Base-by-base conservation (phyloP, 1,140 invertebrate species). In the Lordiphosa mommai region DNA sequence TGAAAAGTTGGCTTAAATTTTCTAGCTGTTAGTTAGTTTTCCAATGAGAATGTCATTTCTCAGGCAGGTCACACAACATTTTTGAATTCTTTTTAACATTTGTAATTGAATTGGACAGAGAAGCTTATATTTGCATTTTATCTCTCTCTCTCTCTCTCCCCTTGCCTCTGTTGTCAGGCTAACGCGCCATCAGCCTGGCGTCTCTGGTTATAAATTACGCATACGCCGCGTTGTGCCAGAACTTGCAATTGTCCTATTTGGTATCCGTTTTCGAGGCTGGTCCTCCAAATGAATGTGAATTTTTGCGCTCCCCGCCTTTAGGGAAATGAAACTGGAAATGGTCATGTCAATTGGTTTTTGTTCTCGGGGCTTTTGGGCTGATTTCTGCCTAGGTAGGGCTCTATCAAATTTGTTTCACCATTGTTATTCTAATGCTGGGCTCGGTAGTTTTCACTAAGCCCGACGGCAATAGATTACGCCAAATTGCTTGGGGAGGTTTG, bases 161-260 rank as follows among this genome's bases (percentile, higher is more conserved):
- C 3, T 3, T 17, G 1, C n/a, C n/a, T n/a, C n/a, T n/a, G n/a
- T n/a, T n/a, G n/a, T n/a, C n/a, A n/a, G n/a, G n/a, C n/a, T n/a
- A n/a, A n/a, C n/a, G n/a, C n/a, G n/a, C n/a, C n/a, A 48, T 36
- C 61, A 69, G 65, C 60, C 60, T 69, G 61, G 66, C 61, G 55
- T 44, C 55, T 51, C 66, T 61, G 65, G 66, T 70, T 66, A 70
- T 70, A 70, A 70, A 70, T 70, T 61, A 70, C 66, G 61, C 53
- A 70, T 70, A 70, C 61, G 66, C 66, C 65, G 56, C 61, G 55
- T 33, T 70, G 55, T 66, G 56, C 61, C 56, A 66, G 13, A 50
- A 70, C 56, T 69, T 69, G 60, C 66, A 70, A 59, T 70, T 70
- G 65, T 68, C 4, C 20, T 23, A 23, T 23, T 37, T 36, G 30